phyloP scores from a whole-genome alignment of 1,140 invertebrate genomes.

The Trialeurodes vaporariorum region DNA sequence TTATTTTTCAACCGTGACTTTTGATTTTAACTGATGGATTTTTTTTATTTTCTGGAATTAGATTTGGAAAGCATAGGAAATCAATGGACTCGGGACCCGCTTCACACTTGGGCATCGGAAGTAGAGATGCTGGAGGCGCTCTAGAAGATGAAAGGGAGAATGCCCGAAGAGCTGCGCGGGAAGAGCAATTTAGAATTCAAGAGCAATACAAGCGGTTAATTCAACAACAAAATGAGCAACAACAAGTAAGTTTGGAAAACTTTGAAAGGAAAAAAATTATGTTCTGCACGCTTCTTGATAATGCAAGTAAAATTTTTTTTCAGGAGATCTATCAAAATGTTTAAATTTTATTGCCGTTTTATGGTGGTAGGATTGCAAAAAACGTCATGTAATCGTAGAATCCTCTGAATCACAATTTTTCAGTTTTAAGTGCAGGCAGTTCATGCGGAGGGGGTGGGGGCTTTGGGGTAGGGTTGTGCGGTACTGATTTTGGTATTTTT shows the following conservation, averaged over 20 bases:
- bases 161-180: conserved; percentile 29
- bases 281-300: too few species aligned
- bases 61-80: conserved; percentile 65
- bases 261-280: too few species aligned
- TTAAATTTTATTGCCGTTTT: too few species aligned
- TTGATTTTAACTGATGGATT: conserved; percentile 3
- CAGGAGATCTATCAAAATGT: too few species aligned
- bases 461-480: too few species aligned
- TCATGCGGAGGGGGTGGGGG: too few species aligned
- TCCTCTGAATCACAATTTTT: too few species aligned
- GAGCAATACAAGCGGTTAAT: conserved; percentile 37
- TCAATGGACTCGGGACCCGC: conserved; percentile 24
- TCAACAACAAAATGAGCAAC: conserved; percentile 24
- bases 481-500: too few species aligned
- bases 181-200: conserved; percentile 35
- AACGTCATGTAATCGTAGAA: too few species aligned
- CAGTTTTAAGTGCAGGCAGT: too few species aligned
- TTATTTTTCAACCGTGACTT: neutral
- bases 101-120: conserved; percentile 14
- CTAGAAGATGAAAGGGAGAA: conserved; percentile 29
- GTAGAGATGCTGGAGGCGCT: conserved; percentile 20
- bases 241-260: neutral
- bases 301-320: too few species aligned
- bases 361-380: too few species aligned
- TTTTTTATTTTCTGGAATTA: conserved; percentile 25